Conservation (phyloP, 2,797 vertebrate species). For the Prionace glauca region DNA sequence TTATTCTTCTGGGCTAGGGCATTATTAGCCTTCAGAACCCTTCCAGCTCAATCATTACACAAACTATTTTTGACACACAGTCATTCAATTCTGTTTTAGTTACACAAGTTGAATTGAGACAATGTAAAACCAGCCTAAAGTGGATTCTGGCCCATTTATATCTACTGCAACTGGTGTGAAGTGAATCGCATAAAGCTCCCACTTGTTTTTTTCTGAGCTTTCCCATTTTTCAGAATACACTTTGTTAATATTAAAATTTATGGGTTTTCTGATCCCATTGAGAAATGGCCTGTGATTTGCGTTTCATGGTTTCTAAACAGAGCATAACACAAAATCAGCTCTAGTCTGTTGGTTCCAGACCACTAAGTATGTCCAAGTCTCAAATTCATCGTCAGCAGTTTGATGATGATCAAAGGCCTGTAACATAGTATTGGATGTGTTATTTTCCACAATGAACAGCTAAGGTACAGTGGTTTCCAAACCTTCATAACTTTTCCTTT, state of each 20-base stretch:
- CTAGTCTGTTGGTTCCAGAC: background rate
- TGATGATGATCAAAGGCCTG: background rate
- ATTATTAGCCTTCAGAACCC: background rate
- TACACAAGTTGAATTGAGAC: background rate
- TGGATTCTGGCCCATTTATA: background rate
- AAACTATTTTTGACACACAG: background rate
- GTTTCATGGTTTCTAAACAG: too few relatives aligned
- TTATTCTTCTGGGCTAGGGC: background rate
- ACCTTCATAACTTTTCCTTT: background rate
- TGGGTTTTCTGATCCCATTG: background rate
- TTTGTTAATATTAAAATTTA: background rate
- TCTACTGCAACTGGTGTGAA: background rate
- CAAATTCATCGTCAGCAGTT: background rate
- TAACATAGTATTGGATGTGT: background rate
- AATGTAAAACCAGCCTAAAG: background rate
- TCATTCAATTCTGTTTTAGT: background rate
- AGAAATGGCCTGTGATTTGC: background rate
- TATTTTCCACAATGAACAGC: background rate
- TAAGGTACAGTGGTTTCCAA: background rate
- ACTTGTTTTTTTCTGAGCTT: background rate
- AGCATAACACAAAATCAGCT: background rate
- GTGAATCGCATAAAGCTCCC: background rate
- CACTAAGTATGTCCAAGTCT: background rate
- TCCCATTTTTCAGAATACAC: background rate
- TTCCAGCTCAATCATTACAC: background rate